Conservation (phyloP, 2,797 vertebrate genomes). For the Pelobates cultripes region DNA sequence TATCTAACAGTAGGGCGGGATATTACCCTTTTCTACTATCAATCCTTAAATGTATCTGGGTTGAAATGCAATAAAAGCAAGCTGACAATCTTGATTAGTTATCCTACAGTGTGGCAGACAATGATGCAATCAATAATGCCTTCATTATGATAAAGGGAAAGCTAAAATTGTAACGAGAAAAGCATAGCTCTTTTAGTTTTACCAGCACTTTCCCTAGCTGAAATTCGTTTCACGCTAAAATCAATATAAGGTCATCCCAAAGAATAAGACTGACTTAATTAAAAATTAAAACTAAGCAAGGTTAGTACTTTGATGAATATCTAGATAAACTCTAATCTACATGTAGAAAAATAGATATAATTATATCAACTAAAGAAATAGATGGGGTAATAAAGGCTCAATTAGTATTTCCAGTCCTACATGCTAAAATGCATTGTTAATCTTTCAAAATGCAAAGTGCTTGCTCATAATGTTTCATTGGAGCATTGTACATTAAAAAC, state of each 20-base stretch:
- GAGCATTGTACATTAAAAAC: no score
- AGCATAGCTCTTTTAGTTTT: not conserved
- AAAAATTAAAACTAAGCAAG: not conserved
- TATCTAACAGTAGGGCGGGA: not conserved
- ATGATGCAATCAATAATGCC: not conserved
- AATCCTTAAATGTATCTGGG: not conserved
- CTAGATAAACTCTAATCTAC: not conserved
- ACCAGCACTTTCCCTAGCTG: not conserved
- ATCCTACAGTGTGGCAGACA: not conserved
- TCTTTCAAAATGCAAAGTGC: no score
- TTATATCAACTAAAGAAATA: not conserved
- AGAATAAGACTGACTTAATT: not conserved
- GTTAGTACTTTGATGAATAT: not conserved
- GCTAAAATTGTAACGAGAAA: not conserved
- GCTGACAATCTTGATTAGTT: not conserved
- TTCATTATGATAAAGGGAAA: not conserved
- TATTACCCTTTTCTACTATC: not conserved
- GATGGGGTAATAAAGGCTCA: no score
- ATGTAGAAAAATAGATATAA: not conserved
- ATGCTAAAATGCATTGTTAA: no score
- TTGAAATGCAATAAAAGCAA: not conserved
- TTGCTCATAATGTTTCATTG: no score
- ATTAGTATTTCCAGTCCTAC: no score
- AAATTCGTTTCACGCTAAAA: not conserved
- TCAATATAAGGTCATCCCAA: not conserved